phyloP scores from a whole-genome alignment of 2,797 vertebrate genomes.

The Lagocephalus sceleratus region DNA sequence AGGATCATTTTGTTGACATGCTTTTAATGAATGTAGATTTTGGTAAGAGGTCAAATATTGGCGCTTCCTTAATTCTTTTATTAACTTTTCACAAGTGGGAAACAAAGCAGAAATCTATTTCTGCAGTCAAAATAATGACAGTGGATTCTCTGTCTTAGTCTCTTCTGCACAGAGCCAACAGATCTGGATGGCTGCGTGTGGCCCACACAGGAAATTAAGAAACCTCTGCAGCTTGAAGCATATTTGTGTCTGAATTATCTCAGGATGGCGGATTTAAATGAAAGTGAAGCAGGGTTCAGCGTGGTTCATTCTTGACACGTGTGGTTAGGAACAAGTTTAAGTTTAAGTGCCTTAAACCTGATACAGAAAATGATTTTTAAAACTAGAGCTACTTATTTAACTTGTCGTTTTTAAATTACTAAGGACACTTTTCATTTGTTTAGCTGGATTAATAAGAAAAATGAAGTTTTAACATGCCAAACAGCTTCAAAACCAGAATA shows the following conservation, averaged over 20 bases:
- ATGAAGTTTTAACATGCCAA: background rate
- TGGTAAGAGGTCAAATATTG: slow-evolving; percentile 13
- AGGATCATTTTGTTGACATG: slow-evolving; percentile 2
- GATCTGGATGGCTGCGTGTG: slow-evolving; percentile 73
- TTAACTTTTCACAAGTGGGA: slow-evolving; percentile 53
- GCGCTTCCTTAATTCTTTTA: slow-evolving; percentile 54
- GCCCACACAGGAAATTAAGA: slow-evolving; percentile 83
- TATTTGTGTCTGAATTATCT: slow-evolving; percentile 80
- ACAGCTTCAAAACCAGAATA: slow-evolving; percentile 14
- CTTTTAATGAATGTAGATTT: slow-evolving; percentile 5
- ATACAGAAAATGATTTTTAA: background rate
- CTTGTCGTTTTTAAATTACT: background rate
- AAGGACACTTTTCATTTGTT: background rate
- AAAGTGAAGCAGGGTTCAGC: slow-evolving; percentile 73
- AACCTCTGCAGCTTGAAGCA: slow-evolving; percentile 78
- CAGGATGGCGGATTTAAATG: slow-evolving; percentile 76
- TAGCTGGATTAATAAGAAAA: background rate
- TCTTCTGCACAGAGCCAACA: slow-evolving; percentile 45
- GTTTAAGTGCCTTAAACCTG: slow-evolving; percentile 11
- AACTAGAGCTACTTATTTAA: background rate
- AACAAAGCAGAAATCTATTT: slow-evolving; percentile 64
- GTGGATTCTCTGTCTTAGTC: slow-evolving; percentile 59
- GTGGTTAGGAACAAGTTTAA: slow-evolving; percentile 44
- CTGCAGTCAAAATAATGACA: slow-evolving; percentile 63
- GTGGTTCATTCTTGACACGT: slow-evolving; percentile 52